Percentiles rank a stretch among this genome's conserved stretches.
Evolutionary conservation across 2,113 vertebrate species (phyloP).

Genomic region (Perca schrenkii): DNA sequence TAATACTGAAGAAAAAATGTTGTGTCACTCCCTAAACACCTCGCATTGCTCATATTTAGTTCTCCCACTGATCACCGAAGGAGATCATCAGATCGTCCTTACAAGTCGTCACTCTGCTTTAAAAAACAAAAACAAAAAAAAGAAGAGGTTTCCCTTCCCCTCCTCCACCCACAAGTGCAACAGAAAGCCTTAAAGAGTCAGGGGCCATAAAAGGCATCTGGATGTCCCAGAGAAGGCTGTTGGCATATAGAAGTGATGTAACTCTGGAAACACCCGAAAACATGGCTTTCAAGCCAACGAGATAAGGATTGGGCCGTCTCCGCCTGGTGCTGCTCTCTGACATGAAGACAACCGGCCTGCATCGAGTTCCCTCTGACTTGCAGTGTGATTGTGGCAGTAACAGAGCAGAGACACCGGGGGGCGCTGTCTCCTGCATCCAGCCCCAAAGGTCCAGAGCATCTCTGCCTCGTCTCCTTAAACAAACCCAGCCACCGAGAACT

Average conservation of each 20-base stretch:
- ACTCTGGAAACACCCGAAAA: slow-evolving; percentile 48
- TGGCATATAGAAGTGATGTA: slow-evolving; percentile 60
- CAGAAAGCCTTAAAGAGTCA: slow-evolving; percentile 62
- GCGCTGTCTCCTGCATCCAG: slow-evolving; percentile 16
- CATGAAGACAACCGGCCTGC: background rate
- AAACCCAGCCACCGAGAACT: slow-evolving; percentile 8
- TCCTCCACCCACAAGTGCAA: slow-evolving; percentile 23
- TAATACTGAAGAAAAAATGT: slow-evolving; percentile 18
- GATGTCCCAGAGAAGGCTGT: slow-evolving; percentile 62
- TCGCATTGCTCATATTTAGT: slow-evolving; percentile 18
- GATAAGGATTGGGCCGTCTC: slow-evolving; percentile 25
- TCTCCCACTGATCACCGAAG: slow-evolving; percentile 8
- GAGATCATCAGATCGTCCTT: slow-evolving; percentile 8
- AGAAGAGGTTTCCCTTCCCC: background rate
- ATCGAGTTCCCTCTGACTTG: slow-evolving; percentile 25
- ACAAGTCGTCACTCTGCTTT: slow-evolving; percentile 12
- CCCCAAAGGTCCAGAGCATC: slow-evolving; percentile 53
- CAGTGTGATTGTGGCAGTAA: slow-evolving; percentile 36
- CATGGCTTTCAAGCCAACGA: slow-evolving; percentile 65
- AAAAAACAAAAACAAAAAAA: background rate
- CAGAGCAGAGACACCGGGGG: slow-evolving; percentile 28
- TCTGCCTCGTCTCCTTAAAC: slow-evolving; percentile 12
- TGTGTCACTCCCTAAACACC: background rate
- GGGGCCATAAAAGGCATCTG: slow-evolving; percentile 55
- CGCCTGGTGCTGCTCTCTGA: background rate